Evolutionary conservation across 1,140 invertebrate genomes (phyloP).

Genomic region (Ostrea denselamellosa): DNA sequence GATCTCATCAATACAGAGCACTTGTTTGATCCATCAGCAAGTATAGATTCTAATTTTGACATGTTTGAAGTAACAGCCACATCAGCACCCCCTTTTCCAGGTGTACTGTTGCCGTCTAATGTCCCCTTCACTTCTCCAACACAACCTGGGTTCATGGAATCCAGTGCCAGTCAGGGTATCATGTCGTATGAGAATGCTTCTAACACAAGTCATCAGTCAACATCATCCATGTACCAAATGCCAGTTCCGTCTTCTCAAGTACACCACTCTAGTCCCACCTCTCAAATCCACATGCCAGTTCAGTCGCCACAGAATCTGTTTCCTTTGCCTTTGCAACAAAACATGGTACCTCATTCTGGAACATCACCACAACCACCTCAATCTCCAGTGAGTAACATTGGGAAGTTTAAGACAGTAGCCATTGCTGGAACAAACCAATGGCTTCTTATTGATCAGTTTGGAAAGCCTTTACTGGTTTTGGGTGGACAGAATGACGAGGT

Average conservation of each 20-base stretch:
- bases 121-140: constrained; percentile 5
- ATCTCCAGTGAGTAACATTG: constrained; percentile 5
- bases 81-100: background rate
- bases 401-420: constrained; percentile 30
- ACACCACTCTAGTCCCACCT: background rate
- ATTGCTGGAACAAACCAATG: constrained; percentile 23
- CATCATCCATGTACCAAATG: background rate
- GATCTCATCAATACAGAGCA: background rate
- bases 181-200: background rate
- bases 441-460: constrained; percentile 12
- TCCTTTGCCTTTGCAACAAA: background rate
- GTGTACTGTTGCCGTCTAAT: background rate
- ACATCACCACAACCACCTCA: background rate
- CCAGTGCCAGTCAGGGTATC: background rate
- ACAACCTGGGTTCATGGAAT: constrained; percentile 12
- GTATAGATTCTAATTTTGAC: background rate
- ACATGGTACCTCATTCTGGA: background rate
- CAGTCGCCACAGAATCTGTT: background rate
- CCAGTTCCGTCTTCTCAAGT: background rate
- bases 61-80: background rate
- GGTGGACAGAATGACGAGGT: constrained; percentile 21
- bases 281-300: background rate
- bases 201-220: background rate
- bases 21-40: background rate
- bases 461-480: constrained; percentile 6